A percentile compares a stretch with the other conserved stretches of the same genome.
Conservation (phyloP, 1,140 invertebrate genomes). For the Drosophila varians region DNA sequence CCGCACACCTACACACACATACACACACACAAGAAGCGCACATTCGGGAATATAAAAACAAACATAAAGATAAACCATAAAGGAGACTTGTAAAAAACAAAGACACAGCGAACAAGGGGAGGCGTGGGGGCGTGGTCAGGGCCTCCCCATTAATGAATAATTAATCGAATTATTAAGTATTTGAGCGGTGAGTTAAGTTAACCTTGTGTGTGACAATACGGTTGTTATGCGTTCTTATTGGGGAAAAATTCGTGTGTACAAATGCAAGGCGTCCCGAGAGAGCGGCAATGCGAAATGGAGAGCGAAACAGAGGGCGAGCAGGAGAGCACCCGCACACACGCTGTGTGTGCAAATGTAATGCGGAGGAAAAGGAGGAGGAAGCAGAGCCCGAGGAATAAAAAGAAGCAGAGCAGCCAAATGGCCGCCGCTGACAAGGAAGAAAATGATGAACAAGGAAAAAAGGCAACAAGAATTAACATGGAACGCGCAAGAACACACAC, state of each 20-base stretch:
- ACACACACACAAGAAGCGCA: constrained; percentile 5
- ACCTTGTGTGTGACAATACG: constrained; percentile 30
- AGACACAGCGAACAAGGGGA: constrained; percentile 36
- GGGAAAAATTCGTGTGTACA: constrained; percentile 71
- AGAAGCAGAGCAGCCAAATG: constrained; percentile 66
- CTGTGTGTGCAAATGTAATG: constrained; percentile 37
- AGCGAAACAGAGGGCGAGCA: constrained; percentile 13
- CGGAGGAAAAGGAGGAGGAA: constrained; percentile 15
- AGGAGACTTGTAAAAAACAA: constrained; percentile 75
- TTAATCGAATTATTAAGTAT: constrained; percentile 23
- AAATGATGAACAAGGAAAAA: constrained; percentile 65
- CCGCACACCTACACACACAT: constrained; percentile 19
- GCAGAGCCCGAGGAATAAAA: constrained; percentile 25
- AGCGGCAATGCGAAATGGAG: constrained; percentile 25
- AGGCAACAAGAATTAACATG: constrained; percentile 58
- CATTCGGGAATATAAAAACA: constrained; percentile 60
- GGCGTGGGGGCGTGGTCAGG: constrained; percentile 60
- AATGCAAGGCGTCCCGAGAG: constrained; percentile 55
- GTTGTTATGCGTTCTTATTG: constrained; percentile 63
- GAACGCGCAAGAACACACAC: constrained; percentile 21
- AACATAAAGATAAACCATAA: constrained; percentile 80
- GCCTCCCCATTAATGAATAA: constrained; percentile 12
- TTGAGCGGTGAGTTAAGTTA: constrained; percentile 11
- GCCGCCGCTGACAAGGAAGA: constrained; percentile 75
- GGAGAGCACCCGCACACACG: constrained; percentile 24